Conservation (phyloP, 2,797 vertebrate species). For the Arnoldichthys spilopterus region DNA sequence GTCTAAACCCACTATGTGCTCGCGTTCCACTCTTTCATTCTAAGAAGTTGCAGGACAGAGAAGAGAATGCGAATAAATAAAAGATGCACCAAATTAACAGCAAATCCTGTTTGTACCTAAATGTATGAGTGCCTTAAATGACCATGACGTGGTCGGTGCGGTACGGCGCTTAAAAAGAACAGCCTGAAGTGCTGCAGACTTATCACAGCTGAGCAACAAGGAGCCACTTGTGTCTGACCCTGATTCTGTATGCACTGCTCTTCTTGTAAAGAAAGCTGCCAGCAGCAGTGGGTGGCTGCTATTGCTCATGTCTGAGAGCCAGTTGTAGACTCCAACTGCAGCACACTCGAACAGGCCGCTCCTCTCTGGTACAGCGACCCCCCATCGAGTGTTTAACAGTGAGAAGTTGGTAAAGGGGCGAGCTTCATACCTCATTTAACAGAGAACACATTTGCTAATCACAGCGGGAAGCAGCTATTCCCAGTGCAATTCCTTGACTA, state of each 20-base stretch:
- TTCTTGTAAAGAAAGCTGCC: constrained; percentile 23
- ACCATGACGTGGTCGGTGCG: neutral
- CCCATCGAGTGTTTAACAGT: constrained; percentile 38
- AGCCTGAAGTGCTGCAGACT: constrained; percentile 6
- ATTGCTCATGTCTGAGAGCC: constrained; percentile 16
- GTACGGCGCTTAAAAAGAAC: constrained; percentile 20
- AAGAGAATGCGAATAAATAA: neutral
- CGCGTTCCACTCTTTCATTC: neutral
- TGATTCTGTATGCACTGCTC: constrained; percentile 11
- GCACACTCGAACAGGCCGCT: neutral
- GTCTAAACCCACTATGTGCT: neutral
- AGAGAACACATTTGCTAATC: constrained; percentile 50
- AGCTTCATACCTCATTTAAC: constrained; percentile 49
- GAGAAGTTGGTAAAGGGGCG: constrained; percentile 12
- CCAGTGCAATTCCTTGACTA: constrained; percentile 44
- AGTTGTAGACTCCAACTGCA: constrained; percentile 12
- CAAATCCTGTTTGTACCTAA: constrained; percentile 15
- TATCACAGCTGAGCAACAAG: constrained; percentile 19
- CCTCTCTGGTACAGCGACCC: neutral
- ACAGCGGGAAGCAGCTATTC: constrained; percentile 44
- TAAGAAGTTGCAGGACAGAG: neutral
- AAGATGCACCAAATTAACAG: neutral
- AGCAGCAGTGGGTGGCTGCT: constrained; percentile 26
- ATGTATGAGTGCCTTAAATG: constrained; percentile 32
- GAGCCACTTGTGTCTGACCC: constrained; percentile 41